phyloP scores from a whole-genome alignment of 2,113 vertebrate species.

The Phylloscopus trochilus region DNA sequence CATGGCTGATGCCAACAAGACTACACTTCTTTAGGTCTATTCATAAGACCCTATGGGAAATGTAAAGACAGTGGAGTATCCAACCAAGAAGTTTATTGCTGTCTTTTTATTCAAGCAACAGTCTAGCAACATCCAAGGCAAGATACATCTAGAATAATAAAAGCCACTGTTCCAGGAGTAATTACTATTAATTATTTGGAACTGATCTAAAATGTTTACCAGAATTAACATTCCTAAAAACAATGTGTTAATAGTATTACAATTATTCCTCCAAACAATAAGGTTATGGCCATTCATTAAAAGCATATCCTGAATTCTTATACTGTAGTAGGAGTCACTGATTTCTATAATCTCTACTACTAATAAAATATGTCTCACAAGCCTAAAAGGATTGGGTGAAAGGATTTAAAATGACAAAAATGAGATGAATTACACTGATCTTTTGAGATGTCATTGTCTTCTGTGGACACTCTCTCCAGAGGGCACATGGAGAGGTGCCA shows the following conservation, averaged over 20 bases:
- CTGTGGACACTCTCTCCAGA: not conserved
- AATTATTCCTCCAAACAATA: not conserved
- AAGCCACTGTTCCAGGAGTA: not conserved
- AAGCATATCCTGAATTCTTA: not conserved
- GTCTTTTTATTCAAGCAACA: not conserved
- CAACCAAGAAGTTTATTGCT: not conserved
- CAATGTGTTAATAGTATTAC: fast-evolving
- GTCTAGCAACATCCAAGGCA: not conserved
- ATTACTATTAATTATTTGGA: not conserved
- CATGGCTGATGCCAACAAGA: not conserved
- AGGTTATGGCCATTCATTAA: not conserved
- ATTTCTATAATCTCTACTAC: not conserved
- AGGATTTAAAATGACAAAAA: not conserved
- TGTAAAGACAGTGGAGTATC: not conserved
- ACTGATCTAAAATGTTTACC: not conserved
- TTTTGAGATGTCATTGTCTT: not conserved
- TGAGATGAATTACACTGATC: not conserved
- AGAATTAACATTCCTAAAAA: not conserved
- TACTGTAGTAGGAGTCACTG: not conserved
- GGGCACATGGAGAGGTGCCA: not conserved
- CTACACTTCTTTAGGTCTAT: not conserved
- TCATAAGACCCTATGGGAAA: not conserved
- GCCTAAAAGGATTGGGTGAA: not conserved
- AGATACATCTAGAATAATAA: not conserved
- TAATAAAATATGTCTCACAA: not conserved